Evolutionary conservation across 1,140 invertebrate genomes (phyloP).

Genomic region (Drosophila triauraria): DNA sequence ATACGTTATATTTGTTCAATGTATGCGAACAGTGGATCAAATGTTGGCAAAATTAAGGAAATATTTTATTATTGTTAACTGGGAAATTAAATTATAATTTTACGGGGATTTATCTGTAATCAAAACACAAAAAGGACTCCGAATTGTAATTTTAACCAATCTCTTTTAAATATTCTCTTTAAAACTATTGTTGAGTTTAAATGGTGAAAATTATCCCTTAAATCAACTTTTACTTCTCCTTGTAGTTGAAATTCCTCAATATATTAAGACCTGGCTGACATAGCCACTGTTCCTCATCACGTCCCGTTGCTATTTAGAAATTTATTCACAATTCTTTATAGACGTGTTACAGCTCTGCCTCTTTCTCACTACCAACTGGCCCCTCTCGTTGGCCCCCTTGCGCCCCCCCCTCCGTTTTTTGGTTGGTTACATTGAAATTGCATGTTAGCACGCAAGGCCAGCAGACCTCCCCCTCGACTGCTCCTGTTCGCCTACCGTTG

Average conservation of each 20-base stretch:
- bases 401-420: slow-evolving; percentile 8
- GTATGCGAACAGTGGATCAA: slow-evolving; percentile 36
- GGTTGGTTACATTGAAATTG: slow-evolving; percentile 73
- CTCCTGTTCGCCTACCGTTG: slow-evolving; percentile 48
- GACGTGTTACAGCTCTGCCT: slow-evolving; percentile 62
- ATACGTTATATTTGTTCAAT: slow-evolving; percentile 60
- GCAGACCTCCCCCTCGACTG: slow-evolving; percentile 11
- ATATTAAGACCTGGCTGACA: neutral
- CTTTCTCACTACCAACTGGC: slow-evolving; percentile 9
- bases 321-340: slow-evolving; percentile 80
- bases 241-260: neutral
- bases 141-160: too few relatives aligned
- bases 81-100: too few relatives aligned
- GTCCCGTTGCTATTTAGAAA: slow-evolving; percentile 66
- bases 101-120: neutral
- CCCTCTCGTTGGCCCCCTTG: neutral
- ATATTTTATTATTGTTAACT: too few relatives aligned
- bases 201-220: neutral
- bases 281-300: slow-evolving; percentile 49
- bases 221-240: neutral
- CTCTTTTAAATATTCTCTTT: neutral
- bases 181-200: neutral
- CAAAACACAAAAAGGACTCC: neutral
- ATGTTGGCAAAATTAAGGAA: neutral
- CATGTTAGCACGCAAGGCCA: slow-evolving; percentile 77